phyloP scores from a whole-genome alignment of 2,888 invertebrate species.

The Drosophila anceps region DNA sequence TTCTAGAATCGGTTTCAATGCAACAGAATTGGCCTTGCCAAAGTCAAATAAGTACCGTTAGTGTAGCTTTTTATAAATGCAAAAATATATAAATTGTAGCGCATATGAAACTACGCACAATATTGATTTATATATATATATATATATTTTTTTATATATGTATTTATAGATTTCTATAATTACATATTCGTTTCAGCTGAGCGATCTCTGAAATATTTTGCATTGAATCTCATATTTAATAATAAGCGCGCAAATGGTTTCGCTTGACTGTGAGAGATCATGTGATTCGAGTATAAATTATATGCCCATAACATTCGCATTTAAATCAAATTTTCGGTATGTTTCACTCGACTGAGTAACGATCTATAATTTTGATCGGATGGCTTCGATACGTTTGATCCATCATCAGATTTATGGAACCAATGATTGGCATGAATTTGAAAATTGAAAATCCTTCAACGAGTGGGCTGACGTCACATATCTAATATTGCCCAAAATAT shows the following conservation, averaged over 20 bases:
- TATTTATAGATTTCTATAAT: slow-evolving; percentile 7
- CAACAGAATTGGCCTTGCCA: background rate
- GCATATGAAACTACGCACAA: background rate
- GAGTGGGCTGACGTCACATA: background rate
- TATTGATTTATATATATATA: slow-evolving; percentile 3
- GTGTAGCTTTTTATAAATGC: background rate
- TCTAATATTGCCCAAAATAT: background rate
- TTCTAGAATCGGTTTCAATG: background rate
- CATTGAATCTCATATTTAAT: slow-evolving; percentile 17
- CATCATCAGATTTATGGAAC: background rate
- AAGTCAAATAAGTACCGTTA: background rate
- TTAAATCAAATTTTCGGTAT: slow-evolving; percentile 12
- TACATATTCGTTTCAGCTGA: slow-evolving; percentile 9
- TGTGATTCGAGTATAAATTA: slow-evolving; percentile 23
- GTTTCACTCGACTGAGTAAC: background rate
- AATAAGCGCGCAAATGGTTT: slow-evolving; percentile 18
- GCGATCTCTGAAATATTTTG: slow-evolving; percentile 2
- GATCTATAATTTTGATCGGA: slow-evolving; percentile 1
- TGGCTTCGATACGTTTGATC: slow-evolving; percentile 15
- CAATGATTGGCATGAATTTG: background rate
- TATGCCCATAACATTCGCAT: slow-evolving; percentile 21
- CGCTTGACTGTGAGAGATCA: slow-evolving; percentile 20
- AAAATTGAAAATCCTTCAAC: background rate
- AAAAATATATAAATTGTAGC: background rate
- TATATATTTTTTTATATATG: background rate